Percentiles rank a stretch among this genome's conserved stretches.
Evolutionary conservation across 2,797 vertebrate genomes (phyloP).

Genomic region (Eurystomus glaucurus): DNA sequence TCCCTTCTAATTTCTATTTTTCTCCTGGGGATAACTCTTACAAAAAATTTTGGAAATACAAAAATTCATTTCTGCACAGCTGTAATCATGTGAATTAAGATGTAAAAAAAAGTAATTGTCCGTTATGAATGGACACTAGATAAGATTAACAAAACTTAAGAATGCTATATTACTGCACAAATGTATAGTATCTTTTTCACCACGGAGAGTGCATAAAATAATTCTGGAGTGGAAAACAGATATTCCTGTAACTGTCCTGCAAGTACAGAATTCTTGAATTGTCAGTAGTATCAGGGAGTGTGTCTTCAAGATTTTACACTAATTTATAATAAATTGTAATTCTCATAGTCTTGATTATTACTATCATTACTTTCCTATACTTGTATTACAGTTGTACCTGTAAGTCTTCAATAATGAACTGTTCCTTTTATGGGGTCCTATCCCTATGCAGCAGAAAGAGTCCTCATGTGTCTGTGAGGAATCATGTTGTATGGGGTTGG

Average conservation of each 20-base stretch:
- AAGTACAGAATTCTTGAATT: neutral
- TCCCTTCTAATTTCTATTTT: neutral
- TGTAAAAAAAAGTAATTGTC: neutral
- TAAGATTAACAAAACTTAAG: neutral
- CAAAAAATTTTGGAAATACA: neutral
- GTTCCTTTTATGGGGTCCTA: neutral
- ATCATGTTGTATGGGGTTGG: accelerated
- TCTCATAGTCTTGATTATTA: neutral
- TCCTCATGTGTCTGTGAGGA: accelerated
- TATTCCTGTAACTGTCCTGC: neutral
- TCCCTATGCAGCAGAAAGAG: no score
- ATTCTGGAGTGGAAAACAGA: neutral
- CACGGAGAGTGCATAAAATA: neutral
- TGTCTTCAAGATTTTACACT: neutral
- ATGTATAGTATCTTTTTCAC: neutral
- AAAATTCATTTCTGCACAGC: neutral
- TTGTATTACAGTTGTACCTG: neutral
- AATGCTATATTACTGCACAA: neutral
- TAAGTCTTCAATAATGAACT: neutral
- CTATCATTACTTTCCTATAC: neutral
- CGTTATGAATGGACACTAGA: neutral
- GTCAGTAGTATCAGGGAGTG: neutral
- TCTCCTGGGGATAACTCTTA: neutral
- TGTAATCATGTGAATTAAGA: neutral
- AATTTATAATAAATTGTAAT: neutral